Base-by-base conservation (phyloP, 1,140 invertebrate species). In the Conus betulinus region DNA sequence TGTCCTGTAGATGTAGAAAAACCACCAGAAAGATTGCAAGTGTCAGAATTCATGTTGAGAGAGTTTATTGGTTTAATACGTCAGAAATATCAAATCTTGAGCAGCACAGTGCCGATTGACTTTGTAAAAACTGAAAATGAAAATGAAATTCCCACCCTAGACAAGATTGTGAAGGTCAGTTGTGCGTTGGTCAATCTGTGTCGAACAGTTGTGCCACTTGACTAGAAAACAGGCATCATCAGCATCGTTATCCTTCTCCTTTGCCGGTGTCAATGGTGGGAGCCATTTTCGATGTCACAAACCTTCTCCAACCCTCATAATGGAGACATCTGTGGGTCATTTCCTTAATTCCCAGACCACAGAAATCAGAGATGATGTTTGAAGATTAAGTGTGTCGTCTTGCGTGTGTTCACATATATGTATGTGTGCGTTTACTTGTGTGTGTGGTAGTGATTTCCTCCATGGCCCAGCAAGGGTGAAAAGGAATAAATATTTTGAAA, bases 71-170 rank as follows among this genome's bases (percentile, higher is more conserved):
- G 89, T 74, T 57, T 91, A 51, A 84, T 90, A 8, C 25, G 90
- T 17, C 89, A 91, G 17, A 90, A 91, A 79, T 91, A 90, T 63
- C 90, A 87, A 3, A 91, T 91, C 3, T 57, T 91, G 11, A 84
- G 89, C 57, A 87, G 87, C 39, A 91, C 39, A 20, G n/a, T 91
- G 17, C 91, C 89, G 10, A 88, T 90, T 52, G 90, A 91, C 57
- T 91, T 84, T 76, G 15, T 90, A 0, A 78, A 87, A 23, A 84
- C 8, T 27, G 25, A 51, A 20, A 82, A 89, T n/a, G n/a, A n/a
- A n/a, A n/a, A n/a, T 51, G 57, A 20, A n/a, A 20, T 84, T 5
- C 87, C 90, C 81, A 88, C 88, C 3, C 85, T 89, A 27, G 88
- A 91, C 71, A 91, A 88, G 86, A 89, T 90, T 51, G 87, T 83